These are phyloP conservation scores for Agapornis canus DNA, from an alignment of 2,797 vertebrate genomes.

Conservation along the genomic window DNA sequence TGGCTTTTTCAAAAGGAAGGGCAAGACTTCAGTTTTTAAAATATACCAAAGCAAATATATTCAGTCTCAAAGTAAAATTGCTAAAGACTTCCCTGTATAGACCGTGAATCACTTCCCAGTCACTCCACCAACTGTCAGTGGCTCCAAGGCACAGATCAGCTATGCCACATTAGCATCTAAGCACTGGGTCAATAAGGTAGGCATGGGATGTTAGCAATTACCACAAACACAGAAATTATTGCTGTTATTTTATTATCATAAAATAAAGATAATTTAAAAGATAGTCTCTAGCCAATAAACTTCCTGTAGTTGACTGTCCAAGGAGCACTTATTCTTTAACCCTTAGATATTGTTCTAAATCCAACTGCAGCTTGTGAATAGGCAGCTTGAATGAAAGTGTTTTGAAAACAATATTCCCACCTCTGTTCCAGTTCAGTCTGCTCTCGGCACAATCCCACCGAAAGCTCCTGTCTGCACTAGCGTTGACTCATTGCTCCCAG, in stretches of 20 bases:
- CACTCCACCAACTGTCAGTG: not conserved
- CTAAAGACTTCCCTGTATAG: not conserved
- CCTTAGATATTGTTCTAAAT: not conserved
- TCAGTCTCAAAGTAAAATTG: not conserved
- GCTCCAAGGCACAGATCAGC: not conserved
- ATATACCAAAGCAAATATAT: not conserved
- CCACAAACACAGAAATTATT: not conserved
- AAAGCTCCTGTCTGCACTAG: not conserved
- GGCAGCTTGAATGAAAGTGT: not conserved
- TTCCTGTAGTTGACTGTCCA: not conserved
- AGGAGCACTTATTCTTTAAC: not conserved
- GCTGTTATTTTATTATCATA: not conserved
- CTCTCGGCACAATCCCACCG: not conserved
- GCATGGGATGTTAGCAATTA: not conserved
- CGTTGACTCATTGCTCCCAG: not conserved
- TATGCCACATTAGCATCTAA: not conserved
- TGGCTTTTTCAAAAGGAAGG: not conserved
- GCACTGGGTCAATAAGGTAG: not conserved
- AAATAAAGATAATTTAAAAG: not conserved
- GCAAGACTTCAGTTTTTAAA: not conserved
- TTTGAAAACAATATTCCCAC: not conserved
- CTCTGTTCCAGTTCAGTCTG: not conserved
- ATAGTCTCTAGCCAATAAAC: not conserved
- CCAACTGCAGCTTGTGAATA: not conserved
- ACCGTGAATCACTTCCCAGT: not conserved